Percentiles rank a stretch among this genome's conserved stretches.
Conservation (phyloP, 2,113 vertebrate genomes). For the Carassius auratus region DNA sequence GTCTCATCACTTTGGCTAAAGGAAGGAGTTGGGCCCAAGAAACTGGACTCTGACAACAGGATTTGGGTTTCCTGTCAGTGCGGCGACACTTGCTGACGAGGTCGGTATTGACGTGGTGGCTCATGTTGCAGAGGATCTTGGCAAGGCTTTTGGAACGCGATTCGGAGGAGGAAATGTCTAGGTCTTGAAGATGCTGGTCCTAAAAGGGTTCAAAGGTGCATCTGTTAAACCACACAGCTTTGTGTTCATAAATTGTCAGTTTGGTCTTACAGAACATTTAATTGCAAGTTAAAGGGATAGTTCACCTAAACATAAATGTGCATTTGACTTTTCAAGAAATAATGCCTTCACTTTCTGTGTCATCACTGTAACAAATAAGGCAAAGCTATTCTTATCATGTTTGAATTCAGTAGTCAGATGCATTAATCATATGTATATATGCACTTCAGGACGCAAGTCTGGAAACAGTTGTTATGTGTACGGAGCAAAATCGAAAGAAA, state of each 20-base stretch:
- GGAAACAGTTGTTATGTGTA: slow-evolving; percentile 86
- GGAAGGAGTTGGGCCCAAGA: slow-evolving; percentile 90
- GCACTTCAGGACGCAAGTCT: slow-evolving; percentile 79
- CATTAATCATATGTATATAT: slow-evolving; percentile 11
- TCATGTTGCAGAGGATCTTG: slow-evolving; percentile 90
- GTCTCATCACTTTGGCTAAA: slow-evolving; percentile 60
- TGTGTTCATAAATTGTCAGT: background rate
- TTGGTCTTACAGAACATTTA: background rate
- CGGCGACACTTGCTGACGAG: slow-evolving; percentile 88
- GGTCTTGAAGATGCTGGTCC: slow-evolving; percentile 88
- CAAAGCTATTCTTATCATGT: background rate
- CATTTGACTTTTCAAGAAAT: background rate
- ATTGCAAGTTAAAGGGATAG: background rate
- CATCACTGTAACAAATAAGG: background rate
- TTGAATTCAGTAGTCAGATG: background rate
- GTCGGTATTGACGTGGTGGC: slow-evolving; percentile 92
- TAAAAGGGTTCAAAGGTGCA: slow-evolving; percentile 86
- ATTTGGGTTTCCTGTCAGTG: slow-evolving; percentile 92
- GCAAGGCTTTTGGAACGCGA: slow-evolving; percentile 90
- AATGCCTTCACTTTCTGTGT: background rate
- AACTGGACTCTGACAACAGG: slow-evolving; percentile 85
- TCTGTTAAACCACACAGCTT: background rate
- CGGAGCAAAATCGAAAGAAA: slow-evolving; percentile 78
- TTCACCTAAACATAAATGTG: background rate
- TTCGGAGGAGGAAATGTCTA: slow-evolving; percentile 87